Evolutionary conservation across 2,797 vertebrate genomes (phyloP).

Genomic region (Enteromius treurensis): DNA sequence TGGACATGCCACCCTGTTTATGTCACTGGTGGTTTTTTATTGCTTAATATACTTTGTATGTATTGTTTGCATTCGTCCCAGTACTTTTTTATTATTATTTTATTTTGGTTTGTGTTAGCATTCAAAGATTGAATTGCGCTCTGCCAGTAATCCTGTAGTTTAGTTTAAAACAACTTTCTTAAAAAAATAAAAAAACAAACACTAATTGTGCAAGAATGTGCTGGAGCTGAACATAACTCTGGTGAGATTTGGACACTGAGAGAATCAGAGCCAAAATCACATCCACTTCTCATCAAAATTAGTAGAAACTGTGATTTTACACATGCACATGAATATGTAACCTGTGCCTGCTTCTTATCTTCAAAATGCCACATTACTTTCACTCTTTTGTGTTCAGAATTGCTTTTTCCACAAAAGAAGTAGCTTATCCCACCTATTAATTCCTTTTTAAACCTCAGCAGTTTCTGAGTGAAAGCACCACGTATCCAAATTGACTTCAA

Average conservation of each 20-base stretch:
- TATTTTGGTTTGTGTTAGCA: background rate
- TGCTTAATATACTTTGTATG: too few relatives aligned
- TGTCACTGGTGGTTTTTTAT: background rate
- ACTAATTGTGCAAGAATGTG: conserved; percentile 3
- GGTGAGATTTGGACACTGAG: background rate
- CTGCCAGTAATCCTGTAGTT: background rate
- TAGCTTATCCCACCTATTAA: conserved; percentile 48
- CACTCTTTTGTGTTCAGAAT: conserved; percentile 30
- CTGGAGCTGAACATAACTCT: conserved; percentile 1
- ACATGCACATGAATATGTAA: conserved; percentile 47
- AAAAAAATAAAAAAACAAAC: background rate
- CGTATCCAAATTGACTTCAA: conserved; percentile 31
- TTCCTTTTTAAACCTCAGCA: conserved; percentile 56
- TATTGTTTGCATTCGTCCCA: background rate
- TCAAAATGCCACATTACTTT: conserved; percentile 67
- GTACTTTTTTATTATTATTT: background rate
- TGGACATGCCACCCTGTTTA: conserved; percentile 4
- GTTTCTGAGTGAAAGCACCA: conserved; percentile 35
- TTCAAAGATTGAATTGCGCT: background rate
- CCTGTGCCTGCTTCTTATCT: conserved; percentile 65
- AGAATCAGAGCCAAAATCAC: conserved; percentile 29
- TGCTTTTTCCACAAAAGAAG: conserved; percentile 11
- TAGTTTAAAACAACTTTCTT: background rate
- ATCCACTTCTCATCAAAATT: conserved; percentile 45
- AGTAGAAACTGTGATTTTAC: conserved; percentile 47